phyloP scores from a whole-genome alignment of 2,113 vertebrate genomes.

The Bubo blakistoni region DNA sequence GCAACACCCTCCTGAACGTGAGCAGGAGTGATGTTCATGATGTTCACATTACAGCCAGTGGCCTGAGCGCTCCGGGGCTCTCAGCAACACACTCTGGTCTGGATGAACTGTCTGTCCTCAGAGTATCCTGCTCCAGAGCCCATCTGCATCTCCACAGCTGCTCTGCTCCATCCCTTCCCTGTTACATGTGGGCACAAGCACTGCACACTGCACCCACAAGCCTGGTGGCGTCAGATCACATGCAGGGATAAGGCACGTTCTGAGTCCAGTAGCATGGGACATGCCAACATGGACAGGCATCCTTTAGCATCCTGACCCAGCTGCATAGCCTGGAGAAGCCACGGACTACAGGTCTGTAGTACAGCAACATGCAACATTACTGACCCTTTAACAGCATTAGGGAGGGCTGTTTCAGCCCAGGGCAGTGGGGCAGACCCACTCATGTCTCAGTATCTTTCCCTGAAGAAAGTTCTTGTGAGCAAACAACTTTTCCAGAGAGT shows the following conservation, averaged over 20 bases:
- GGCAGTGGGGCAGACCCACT: not conserved
- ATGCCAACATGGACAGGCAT: rapidly evolving
- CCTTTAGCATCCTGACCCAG: not conserved
- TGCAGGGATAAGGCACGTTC: rapidly evolving
- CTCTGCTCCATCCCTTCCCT: not conserved
- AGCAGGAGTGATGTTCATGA: not conserved
- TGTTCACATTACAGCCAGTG: not conserved
- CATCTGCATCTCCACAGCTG: not conserved
- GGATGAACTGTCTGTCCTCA: not conserved
- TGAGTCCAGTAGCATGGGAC: not conserved
- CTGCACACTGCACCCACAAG: not conserved
- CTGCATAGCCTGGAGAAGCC: rapidly evolving
- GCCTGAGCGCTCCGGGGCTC: not conserved
- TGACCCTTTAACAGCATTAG: not conserved
- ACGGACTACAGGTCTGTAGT: not conserved
- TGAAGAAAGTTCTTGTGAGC: not conserved
- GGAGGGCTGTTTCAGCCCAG: not conserved
- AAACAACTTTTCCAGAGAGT: not conserved
- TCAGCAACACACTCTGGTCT: rapidly evolving
- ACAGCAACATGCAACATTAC: not conserved
- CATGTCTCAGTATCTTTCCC: not conserved
- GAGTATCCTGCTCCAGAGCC: not conserved
- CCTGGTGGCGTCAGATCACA: not conserved
- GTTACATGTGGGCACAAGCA: rapidly evolving
- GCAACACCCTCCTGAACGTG: not conserved